Base-by-base conservation (phyloP, 2,888 invertebrate genomes). In the Diadegma fenestrale region DNA sequence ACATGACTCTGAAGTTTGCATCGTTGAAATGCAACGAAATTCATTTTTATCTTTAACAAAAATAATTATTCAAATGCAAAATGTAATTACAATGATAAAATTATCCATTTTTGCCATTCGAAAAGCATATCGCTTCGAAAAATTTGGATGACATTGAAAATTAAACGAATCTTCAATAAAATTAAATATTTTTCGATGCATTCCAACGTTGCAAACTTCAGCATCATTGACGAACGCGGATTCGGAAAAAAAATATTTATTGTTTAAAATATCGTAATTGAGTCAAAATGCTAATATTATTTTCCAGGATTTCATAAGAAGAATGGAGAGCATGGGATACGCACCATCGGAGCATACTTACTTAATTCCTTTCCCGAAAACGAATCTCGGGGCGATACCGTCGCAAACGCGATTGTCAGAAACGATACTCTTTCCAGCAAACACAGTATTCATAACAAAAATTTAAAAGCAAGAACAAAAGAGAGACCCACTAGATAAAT, bases 361-460 rank as follows among this genome's bases (percentile, higher is more conserved):
- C 84, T 90, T 93, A 58, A 90, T 94, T 45, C 92, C 92, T 54
- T 93, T 92, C 80, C 94, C 94, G 37, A 92, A 90, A 87, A 93
- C 93, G 14, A 92, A 93, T 61, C 90, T 94, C 26, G 93, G 92
- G 22, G 91, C 91, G 17, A 88, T 94, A 19, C 90, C 93, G 14
- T 88, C 89, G 17, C 88, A 91, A 79, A 90, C 89, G 58, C 89
- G 86, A 71, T 86, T 94, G 22, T 90, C 90, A 48, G 93, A 94
- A 12, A 94, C 94, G 17, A 91, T 94, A 79, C 88, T 94, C 30
- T 94, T 90, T 89, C 94, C 94, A 81, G 92, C 94, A 17, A 94
- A 94, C 76, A 94, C 94, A 88, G 92, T 94, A 90, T 94, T 94
- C 80, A 94, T 94, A 86, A 93, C 93, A 73, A 93, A 93, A 85